Evolutionary conservation across 2,888 invertebrate genomes (phyloP).

Genomic region (Drosophila infuscata): DNA sequence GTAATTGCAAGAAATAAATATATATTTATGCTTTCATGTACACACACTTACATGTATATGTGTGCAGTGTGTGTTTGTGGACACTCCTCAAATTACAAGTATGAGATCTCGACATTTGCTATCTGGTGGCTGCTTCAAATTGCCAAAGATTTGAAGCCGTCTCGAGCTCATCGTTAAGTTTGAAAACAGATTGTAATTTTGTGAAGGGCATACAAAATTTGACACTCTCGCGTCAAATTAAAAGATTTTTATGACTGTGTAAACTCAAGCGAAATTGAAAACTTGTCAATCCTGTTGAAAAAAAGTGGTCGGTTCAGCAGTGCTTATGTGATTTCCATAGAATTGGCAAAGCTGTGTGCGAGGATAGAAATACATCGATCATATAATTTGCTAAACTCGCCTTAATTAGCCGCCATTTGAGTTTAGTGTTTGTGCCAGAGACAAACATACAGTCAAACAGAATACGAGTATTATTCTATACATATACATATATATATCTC

Average conservation of each 20-base stretch:
- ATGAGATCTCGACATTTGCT: conserved; percentile 38
- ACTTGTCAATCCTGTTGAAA: conserved; percentile 66
- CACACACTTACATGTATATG: not conserved
- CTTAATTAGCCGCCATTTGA: conserved; percentile 66
- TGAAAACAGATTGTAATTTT: conserved; percentile 57
- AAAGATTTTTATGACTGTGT: conserved; percentile 44
- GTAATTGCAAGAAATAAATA: not conserved
- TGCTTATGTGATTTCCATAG: conserved; percentile 57
- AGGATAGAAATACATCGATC: conserved; percentile 59
- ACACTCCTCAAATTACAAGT: conserved; percentile 30
- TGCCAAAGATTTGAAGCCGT: conserved; percentile 13
- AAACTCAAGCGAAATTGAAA: conserved; percentile 55
- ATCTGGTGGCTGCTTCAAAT: conserved; percentile 1
- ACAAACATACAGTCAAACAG: not conserved
- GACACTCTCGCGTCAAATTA: conserved; percentile 62
- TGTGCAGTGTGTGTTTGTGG: not conserved
- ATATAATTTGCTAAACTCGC: conserved; percentile 67
- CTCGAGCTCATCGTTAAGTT: conserved; percentile 43
- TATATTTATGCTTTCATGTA: not conserved
- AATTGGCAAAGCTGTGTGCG: conserved; percentile 35
- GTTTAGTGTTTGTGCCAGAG: conserved; percentile 29
- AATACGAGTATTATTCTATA: conserved; percentile 9
- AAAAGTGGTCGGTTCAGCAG: conserved; percentile 35
- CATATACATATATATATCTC: conserved; percentile 3
- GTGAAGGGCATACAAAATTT: conserved; percentile 70